Evolutionary conservation across 2,797 vertebrate species (phyloP), one percentile per base, ranked within the genome.

Genomic region (Hyperoplus immaculatus): DNA sequence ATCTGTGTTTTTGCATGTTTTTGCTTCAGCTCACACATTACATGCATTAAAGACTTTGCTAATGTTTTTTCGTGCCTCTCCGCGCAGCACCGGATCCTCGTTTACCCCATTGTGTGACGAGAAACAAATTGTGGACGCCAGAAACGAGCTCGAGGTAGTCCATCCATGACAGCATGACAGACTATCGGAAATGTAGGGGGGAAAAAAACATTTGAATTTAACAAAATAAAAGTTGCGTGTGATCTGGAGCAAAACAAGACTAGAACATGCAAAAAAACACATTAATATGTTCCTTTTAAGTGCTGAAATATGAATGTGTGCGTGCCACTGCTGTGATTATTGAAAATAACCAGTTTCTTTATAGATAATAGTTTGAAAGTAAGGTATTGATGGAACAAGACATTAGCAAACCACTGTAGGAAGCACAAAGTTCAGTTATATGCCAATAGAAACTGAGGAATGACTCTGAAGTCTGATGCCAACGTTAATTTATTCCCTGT

Each of bases 401-500:
- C 16, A 38, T 61, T 53, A 77, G 73, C 18, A 78, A 83, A 87
- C 81, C 82, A 84, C 83, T 82, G 60, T 81, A 69, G 6, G 61
- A 78, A 58, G 69, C 55, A 86, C 78, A 65, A 80, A 82, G 67
- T 76, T 65, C n/a, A 7, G 53, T 75, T 87, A 29, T 21, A 69
- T 60, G 58, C 41, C 69, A 69, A 60, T 8, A 54, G 55, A 80
- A 81, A 66, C 74, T 77, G 70, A 78, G 76, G 59, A 81, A 59
- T 18, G 12, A 83, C 67, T 78, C 68, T 70, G 65, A 81, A 58
- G 73, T 72, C 55, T 58, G 53, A 76, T 69, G 58, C 41, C 53
- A 61, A 29, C 41, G 16, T 89, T 91, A 91, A 92, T 94, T 93
- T 91, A 91, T 92, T 90, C 69, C 60, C 64, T 69, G 15, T 72